These are phyloP conservation scores for Lagocephalus sceleratus DNA, from an alignment of 2,797 vertebrate species.

Conservation along the genomic window DNA sequence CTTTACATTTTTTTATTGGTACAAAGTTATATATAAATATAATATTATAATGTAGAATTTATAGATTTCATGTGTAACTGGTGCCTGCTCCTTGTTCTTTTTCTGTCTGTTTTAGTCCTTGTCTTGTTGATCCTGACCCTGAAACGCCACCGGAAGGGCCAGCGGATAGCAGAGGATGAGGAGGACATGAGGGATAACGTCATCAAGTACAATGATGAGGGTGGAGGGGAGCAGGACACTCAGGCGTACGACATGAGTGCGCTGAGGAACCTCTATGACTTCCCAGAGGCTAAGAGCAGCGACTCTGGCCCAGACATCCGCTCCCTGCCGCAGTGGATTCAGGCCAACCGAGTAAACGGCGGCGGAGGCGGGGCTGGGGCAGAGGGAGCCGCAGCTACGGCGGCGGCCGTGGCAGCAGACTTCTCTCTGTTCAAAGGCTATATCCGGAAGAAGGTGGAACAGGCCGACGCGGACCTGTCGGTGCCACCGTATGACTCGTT, in stretches of 20 bases:
- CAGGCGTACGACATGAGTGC: conserved; percentile 99
- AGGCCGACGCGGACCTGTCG: conserved; percentile 89
- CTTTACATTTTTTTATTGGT: no score
- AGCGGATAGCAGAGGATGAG: conserved; percentile 89
- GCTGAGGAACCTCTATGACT: conserved; percentile 94
- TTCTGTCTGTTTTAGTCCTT: conserved; percentile 79
- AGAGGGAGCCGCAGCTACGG: conserved; percentile 55
- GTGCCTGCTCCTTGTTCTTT: background rate
- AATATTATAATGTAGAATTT: no score
- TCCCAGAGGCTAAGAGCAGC: conserved; percentile 85
- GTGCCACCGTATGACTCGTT: conserved; percentile 98
- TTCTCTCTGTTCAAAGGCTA: conserved; percentile 96
- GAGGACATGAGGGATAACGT: conserved; percentile 99
- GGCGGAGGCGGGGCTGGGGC: conserved; percentile 72
- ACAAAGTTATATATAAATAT: no score
- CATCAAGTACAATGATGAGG: conserved; percentile 99
- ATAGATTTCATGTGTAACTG: no score
- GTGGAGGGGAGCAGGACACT: conserved; percentile 97
- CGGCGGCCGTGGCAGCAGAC: conserved; percentile 77
- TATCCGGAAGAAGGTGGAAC: conserved; percentile 94
- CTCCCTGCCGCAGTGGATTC: conserved; percentile 85
- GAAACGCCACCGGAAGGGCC: conserved; percentile 93
- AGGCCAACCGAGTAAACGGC: conserved; percentile 66
- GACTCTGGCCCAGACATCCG: conserved; percentile 83
- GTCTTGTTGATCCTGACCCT: conserved; percentile 94